These are phyloP conservation scores for Lucilia cuprina DNA, from an alignment of 1,140 invertebrate species.

Conservation along the genomic window DNA sequence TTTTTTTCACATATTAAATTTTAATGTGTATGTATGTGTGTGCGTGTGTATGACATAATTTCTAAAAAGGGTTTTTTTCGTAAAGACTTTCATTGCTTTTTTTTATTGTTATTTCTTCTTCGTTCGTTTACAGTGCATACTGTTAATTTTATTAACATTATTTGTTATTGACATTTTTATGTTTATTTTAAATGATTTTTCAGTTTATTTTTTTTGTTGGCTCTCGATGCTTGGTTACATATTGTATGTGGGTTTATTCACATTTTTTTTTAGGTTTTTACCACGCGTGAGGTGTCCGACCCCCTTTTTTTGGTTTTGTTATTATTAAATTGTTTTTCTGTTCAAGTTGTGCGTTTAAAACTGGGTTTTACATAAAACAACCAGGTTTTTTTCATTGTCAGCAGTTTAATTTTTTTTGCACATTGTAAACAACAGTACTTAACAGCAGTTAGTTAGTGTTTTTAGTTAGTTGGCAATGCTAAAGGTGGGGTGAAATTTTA, in stretches of 20 bases:
- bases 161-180: slow-evolving; percentile 12
- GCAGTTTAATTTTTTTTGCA: background rate
- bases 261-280: slow-evolving; percentile 3
- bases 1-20: background rate
- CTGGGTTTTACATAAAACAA: slow-evolving; percentile 9
- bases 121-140: too few relatives aligned
- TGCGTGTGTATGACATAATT: background rate
- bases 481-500: background rate
- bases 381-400: slow-evolving; percentile 14
- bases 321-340: background rate
- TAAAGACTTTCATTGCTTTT: background rate
- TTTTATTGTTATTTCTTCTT: background rate
- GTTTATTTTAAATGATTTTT: background rate
- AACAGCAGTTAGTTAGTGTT: too few relatives aligned
- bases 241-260: slow-evolving; percentile 4
- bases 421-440: background rate
- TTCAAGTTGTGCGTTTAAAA: background rate
- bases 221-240: background rate
- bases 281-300: slow-evolving; percentile 3
- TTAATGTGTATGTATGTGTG: too few relatives aligned
- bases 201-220: background rate
- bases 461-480: too few relatives aligned
- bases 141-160: background rate
- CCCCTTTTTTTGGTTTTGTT: background rate
- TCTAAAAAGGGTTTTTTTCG: background rate